These are phyloP conservation scores for Epinephelus fuscoguttatus DNA, from an alignment of 2,113 vertebrate species.

Conservation along the genomic window DNA sequence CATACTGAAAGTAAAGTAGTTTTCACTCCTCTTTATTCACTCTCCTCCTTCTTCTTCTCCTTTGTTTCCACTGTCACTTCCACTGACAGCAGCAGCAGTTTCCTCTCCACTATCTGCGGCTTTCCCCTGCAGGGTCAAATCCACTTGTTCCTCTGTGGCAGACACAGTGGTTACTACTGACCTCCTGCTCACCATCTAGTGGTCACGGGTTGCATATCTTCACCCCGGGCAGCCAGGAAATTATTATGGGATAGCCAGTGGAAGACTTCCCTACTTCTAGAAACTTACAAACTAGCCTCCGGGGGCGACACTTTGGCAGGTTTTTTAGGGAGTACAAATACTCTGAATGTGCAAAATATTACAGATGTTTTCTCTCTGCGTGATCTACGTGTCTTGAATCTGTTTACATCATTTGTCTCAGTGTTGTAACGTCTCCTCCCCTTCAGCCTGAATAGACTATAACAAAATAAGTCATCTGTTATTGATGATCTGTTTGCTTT, in stretches of 20 bases:
- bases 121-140: conserved; percentile 34
- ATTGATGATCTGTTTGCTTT: too few species aligned
- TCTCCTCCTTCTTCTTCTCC: neutral
- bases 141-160: conserved; percentile 13
- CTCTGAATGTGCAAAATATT: conserved; percentile 22
- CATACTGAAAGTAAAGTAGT: conserved; percentile 1
- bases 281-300: conserved; percentile 28
- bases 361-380: conserved; percentile 7
- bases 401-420: conserved; percentile 29
- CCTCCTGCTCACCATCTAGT: conserved; percentile 67
- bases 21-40: conserved; percentile 30
- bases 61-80: conserved; percentile 31
- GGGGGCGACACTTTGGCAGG: conserved; percentile 27
- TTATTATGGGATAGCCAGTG: neutral
- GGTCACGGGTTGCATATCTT: conserved; percentile 45
- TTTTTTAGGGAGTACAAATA: conserved; percentile 7
- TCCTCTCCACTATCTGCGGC: conserved; percentile 20
- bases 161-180: neutral
- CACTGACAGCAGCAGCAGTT: neutral
- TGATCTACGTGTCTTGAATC: conserved; percentile 2
- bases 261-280: conserved; percentile 49
- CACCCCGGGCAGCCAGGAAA: conserved; percentile 19
- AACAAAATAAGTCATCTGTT: too few species aligned
- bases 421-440: conserved; percentile 6
- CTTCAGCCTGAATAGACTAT: neutral